Conservation (phyloP, 2,113 vertebrate species). For the Cinclus mexicanus region DNA sequence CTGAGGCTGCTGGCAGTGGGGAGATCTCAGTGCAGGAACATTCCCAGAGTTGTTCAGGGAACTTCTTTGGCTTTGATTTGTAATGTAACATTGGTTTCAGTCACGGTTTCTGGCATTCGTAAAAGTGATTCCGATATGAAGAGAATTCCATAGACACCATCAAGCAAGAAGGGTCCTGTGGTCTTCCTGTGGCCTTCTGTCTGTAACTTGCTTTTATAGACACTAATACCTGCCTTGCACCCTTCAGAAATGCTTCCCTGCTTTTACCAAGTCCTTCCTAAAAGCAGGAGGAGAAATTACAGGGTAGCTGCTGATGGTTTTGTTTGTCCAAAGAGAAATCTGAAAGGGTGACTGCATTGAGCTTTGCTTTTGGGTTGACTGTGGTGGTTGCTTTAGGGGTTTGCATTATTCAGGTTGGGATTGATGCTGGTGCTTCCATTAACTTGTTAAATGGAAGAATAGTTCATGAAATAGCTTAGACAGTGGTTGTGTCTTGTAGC, state of each 20-base stretch:
- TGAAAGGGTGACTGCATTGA: background rate
- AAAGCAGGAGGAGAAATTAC: background rate
- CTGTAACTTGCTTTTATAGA: background rate
- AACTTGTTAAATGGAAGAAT: background rate
- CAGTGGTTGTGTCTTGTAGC: background rate
- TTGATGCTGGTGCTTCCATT: background rate
- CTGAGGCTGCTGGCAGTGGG: background rate
- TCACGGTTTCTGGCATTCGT: background rate
- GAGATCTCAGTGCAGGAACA: background rate
- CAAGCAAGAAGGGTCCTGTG: too few relatives aligned
- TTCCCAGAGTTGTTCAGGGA: accelerated
- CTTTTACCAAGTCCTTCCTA: background rate
- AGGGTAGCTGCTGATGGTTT: background rate
- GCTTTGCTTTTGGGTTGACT: background rate
- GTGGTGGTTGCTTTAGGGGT: background rate
- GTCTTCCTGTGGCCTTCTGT: background rate
- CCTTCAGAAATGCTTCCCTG: background rate
- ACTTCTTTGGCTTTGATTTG: background rate
- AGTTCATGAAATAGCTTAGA: background rate
- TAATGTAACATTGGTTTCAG: background rate
- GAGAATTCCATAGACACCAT: background rate
- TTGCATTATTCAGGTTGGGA: background rate
- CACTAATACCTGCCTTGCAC: background rate
- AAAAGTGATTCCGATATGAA: background rate
- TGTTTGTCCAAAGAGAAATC: background rate